A percentile compares a stretch with the other conserved stretches of the same genome.
Conservation (phyloP, 2,888 invertebrate species). For the Heliconius sara region DNA sequence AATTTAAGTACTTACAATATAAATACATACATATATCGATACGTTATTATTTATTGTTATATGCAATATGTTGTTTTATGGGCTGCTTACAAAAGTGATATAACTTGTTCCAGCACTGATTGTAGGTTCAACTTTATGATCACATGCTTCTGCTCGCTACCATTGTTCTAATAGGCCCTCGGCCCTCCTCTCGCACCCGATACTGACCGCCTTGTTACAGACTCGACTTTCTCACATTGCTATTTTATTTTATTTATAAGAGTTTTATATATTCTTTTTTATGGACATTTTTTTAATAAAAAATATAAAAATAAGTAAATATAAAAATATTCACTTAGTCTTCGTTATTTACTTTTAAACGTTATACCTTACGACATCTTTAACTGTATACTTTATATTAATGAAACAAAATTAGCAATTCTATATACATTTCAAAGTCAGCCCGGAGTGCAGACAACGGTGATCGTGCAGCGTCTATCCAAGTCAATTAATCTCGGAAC, state of each 20-base stretch:
- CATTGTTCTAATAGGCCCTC: conserved; percentile 77
- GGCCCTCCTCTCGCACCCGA: conserved; percentile 60
- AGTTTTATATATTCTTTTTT: conserved; percentile 66
- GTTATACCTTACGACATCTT: conserved; percentile 47
- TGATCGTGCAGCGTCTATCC: conserved; percentile 70
- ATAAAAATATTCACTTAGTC: conserved; percentile 53
- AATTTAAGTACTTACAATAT: neutral
- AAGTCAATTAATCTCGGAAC: conserved; percentile 71
- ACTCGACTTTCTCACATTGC: conserved; percentile 62
- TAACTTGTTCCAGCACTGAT: conserved; percentile 66
- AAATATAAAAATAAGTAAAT: too few species aligned
- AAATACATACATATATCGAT: neutral
- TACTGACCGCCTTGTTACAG: conserved; percentile 66
- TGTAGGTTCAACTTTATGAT: conserved; percentile 77
- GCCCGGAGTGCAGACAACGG: conserved; percentile 56
- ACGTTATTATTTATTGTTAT: neutral
- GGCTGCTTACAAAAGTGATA: conserved; percentile 2
- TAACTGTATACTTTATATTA: neutral
- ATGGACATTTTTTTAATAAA: too few species aligned
- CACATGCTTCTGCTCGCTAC: conserved; percentile 76
- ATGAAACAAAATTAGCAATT: conserved; percentile 1
- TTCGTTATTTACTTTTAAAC: conserved; percentile 53
- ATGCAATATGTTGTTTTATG: neutral
- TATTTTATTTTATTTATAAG: conserved; percentile 69
- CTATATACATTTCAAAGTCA: conserved; percentile 49